Conservation (phyloP, 2,888 invertebrate species). For the Drosophila hamatofila region DNA sequence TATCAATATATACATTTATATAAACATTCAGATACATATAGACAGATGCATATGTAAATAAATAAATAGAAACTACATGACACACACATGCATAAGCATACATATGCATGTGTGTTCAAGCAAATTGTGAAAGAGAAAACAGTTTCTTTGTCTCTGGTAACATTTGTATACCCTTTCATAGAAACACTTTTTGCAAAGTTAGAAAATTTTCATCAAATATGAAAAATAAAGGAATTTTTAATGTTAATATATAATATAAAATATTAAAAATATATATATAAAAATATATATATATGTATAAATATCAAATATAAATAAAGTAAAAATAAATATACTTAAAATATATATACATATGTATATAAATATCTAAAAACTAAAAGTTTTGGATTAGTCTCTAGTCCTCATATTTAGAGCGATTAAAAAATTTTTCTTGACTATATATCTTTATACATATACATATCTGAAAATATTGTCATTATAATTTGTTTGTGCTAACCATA, state of each 20-base stretch:
- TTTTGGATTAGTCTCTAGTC: too few species aligned
- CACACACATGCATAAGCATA: neutral
- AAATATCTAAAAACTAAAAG: too few species aligned
- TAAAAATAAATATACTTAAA: too few species aligned
- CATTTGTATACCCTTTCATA: conserved; percentile 22
- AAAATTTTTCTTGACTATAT: too few species aligned
- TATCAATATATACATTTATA: conserved; percentile 20
- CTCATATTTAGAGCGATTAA: too few species aligned
- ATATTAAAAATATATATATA: neutral
- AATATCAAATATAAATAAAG: too few species aligned
- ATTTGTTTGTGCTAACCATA: too few species aligned
- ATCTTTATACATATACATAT: too few species aligned
- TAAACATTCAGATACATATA: neutral
- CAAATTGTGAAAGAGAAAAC: conserved; percentile 9
- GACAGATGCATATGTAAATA: conserved; percentile 4
- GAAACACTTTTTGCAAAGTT: neutral
- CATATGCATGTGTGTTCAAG: neutral
- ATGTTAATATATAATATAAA: neutral
- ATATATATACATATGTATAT: too few species aligned
- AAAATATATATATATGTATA: too few species aligned
- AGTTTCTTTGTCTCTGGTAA: neutral
- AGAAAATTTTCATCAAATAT: neutral
- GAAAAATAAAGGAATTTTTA: neutral
- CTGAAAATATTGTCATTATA: too few species aligned
- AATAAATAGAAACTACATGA: conserved; percentile 5